Conservation (phyloP, 2,797 vertebrate genomes). For the Ispidina lecontei region DNA sequence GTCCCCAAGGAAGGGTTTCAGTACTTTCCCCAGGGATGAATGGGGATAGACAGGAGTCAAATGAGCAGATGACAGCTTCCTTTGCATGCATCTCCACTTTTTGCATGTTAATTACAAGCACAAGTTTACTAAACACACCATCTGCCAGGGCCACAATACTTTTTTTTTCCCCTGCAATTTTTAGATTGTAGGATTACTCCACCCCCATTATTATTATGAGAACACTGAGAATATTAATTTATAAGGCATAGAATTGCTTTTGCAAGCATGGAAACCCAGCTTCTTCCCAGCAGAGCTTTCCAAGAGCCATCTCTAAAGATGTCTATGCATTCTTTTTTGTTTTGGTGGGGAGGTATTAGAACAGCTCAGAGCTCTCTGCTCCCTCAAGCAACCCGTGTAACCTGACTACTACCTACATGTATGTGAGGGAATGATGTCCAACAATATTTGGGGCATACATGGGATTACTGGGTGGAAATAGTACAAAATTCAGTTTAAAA, state of each 20-base stretch:
- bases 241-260: not conserved
- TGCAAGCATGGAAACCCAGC: not conserved
- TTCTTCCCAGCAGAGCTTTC: not conserved
- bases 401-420: accelerated
- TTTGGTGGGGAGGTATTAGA: not conserved
- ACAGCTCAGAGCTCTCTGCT: not conserved
- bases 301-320: not conserved
- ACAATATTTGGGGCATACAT: accelerated
- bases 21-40: not conserved
- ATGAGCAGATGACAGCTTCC: not conserved
- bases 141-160: not conserved
- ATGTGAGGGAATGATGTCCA: not conserved
- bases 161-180: not conserved
- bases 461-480: no score
- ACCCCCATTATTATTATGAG: not conserved
- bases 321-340: no score
- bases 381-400: not conserved
- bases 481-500: not conserved
- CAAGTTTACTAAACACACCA: not conserved
- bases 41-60: not conserved
- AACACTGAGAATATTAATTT: not conserved
- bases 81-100: not conserved
- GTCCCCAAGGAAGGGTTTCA: not conserved
- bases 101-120: not conserved
- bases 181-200: not conserved